These are phyloP conservation scores for Bolborhynchus lineola DNA, from an alignment of 2,113 vertebrate species.

Conservation along the genomic window DNA sequence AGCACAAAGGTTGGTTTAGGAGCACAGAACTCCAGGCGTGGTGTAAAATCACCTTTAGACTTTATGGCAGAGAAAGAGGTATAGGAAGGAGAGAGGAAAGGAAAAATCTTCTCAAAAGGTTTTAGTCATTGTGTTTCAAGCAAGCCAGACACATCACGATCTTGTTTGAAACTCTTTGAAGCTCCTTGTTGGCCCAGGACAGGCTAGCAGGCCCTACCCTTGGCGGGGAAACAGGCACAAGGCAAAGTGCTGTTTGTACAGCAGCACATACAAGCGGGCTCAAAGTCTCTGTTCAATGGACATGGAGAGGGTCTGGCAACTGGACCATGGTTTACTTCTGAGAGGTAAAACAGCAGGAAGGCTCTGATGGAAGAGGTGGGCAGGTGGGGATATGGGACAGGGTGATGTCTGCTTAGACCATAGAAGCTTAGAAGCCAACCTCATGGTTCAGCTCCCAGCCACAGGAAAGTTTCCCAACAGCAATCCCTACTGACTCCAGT, in stretches of 20 bases:
- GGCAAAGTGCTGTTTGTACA: neutral
- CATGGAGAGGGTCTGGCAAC: neutral
- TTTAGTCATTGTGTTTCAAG: neutral
- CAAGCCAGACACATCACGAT: neutral
- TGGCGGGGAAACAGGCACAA: neutral
- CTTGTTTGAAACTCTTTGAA: neutral
- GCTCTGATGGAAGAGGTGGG: neutral
- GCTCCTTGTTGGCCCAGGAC: neutral
- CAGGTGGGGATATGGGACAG: neutral
- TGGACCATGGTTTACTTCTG: neutral
- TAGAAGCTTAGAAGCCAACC: neutral
- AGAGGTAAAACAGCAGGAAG: neutral
- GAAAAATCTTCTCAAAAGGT: neutral
- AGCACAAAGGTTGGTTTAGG: neutral
- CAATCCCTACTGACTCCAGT: neutral
- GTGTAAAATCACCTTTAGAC: neutral
- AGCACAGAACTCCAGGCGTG: neutral
- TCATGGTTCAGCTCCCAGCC: neutral
- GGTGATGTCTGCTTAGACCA: neutral
- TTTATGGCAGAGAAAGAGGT: neutral
- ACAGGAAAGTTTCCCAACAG: neutral
- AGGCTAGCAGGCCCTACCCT: neutral
- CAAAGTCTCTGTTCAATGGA: neutral
- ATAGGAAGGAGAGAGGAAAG: neutral
- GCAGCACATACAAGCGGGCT: neutral